Evolutionary conservation across 1,140 invertebrate genomes (phyloP), one percentile per base, ranked within the genome.

Genomic region (Euborellia annulipes): DNA sequence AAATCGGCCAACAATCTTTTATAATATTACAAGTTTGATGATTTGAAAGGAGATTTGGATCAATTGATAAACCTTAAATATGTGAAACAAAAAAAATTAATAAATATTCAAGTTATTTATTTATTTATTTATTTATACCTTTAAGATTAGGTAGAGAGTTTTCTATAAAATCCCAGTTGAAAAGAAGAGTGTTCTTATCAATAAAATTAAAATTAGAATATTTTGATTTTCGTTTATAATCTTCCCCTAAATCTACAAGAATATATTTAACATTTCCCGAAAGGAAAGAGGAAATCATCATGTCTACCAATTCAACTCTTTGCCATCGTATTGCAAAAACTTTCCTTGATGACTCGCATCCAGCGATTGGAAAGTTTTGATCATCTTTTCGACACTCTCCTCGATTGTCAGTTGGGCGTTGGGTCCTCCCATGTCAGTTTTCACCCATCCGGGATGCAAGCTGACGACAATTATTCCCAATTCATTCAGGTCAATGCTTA

Each of bases 381-480:
- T 58, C 20, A 92, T 79, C 6, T 69, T 63, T 0, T 50, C 52
- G 1, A 76, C 70, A 56, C 80, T 79, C 2, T 72, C 68, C 36
- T 78, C 66, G 9, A 85, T 61, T 43, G 78, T 75, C 9, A 90
- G 56, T 0, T 76, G 76, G 2, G 88, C 89, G 52, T 78, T 79
- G 39, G 63, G 60, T 8, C 86, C 85, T 3, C 88, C 88, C 84
- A 93, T 83, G 46, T 85, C 82, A 0, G 89, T 93, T 54, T 78
- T 75, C 0, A 92, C 84, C 88, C 88, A 93, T 1, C 89, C 89
- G 1, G 89, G 89, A 67, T 93, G 88, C 38, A 94, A 55, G 39
- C 72, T 73, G 0, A 78, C 66, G 0, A 75, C 79, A 2, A 90
- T 54, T 45, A 95, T 90, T 27, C 76, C 75, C 52, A 80, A 70